Percentiles rank a stretch among this genome's conserved stretches.
Evolutionary conservation across 2,797 vertebrate species (phyloP).

Genomic region (Masticophis lateralis): DNA sequence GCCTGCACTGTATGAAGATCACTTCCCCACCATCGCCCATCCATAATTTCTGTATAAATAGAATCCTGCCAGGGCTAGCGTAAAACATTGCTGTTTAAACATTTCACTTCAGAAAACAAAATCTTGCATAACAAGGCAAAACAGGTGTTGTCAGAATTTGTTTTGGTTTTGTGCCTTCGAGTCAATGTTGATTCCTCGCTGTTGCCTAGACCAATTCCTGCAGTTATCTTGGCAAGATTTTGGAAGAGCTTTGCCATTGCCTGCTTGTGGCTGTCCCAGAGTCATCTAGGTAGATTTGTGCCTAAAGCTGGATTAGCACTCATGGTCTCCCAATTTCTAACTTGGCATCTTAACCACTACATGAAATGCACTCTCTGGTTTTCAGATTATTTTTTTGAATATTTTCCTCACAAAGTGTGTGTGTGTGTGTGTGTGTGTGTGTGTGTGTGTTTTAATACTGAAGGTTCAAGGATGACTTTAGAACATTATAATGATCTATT

Average conservation of each 20-base stretch:
- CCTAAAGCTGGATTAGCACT: background rate
- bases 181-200: background rate
- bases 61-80: conserved; percentile 14
- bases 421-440: too few species aligned
- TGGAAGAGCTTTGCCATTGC: background rate
- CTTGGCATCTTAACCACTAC: background rate
- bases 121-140: conserved; percentile 51
- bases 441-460: background rate
- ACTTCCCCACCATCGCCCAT: background rate
- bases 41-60: conserved; percentile 35
- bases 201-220: background rate
- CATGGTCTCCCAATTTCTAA: background rate
- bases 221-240: background rate
- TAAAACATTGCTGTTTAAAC: conserved; percentile 54
- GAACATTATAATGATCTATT: conserved; percentile 14
- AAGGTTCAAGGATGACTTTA: conserved; percentile 32
- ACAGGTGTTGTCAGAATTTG: background rate
- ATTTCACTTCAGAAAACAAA: conserved; percentile 65
- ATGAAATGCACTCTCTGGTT: background rate
- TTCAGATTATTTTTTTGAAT: conserved; percentile 65
- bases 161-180: background rate
- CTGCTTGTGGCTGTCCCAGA: background rate
- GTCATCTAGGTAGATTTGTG: background rate
- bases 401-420: conserved; percentile 31
- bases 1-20: background rate